phyloP scores from a whole-genome alignment of 2,113 vertebrate genomes.

The Odocoileus virginianus region DNA sequence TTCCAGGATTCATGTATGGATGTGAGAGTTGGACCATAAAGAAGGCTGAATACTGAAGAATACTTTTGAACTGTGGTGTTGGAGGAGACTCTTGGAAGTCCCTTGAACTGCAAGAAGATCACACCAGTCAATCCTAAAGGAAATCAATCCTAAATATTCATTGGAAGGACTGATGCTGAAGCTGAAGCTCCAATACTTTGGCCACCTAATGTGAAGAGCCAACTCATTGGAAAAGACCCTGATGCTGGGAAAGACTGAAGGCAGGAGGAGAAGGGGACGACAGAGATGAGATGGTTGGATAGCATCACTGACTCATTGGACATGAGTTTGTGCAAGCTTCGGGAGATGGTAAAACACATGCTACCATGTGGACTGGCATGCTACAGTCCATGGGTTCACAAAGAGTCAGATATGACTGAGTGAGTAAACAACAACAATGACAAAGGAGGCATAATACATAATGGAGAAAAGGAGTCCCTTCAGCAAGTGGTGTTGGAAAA shows the following conservation, averaged over 20 bases:
- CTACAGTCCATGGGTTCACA: not conserved
- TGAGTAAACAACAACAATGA: not conserved
- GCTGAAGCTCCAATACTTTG: not conserved
- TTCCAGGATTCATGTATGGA: not conserved
- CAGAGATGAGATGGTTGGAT: not conserved
- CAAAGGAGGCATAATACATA: not conserved
- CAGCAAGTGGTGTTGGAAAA: not conserved
- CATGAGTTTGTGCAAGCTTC: not conserved
- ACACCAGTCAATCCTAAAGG: not conserved
- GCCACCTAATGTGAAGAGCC: not conserved
- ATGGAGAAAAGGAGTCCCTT: not conserved
- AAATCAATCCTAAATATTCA: not conserved
- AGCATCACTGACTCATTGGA: not conserved
- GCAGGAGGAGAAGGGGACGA: not conserved
- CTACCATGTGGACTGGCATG: not conserved
- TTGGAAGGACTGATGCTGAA: not conserved
- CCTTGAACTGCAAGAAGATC: not conserved
- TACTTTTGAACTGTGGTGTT: not conserved
- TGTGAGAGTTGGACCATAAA: not conserved
- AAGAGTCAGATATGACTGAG: not conserved
- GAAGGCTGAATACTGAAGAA: not conserved
- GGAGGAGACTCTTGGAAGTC: not conserved
- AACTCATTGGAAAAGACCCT: not conserved
- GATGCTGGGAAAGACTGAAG: not conserved
- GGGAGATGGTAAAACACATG: not conserved